Conservation (phyloP, 2,797 vertebrate genomes). For the Tragelaphus oryx region DNA sequence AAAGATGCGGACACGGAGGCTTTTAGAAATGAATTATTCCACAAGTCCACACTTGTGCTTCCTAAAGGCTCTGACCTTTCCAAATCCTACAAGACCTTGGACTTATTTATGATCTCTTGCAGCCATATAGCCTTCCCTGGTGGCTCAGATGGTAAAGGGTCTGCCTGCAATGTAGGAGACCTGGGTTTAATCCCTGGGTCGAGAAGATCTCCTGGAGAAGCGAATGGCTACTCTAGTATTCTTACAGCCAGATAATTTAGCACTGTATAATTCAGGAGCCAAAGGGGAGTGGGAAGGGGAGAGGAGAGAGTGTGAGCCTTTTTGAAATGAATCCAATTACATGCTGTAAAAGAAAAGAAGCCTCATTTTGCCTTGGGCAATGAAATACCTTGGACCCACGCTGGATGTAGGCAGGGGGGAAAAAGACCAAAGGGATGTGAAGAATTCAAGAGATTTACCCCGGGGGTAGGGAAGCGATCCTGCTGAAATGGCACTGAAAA, state of each 20-base stretch:
- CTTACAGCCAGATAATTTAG: constrained; percentile 26
- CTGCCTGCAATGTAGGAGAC: background rate
- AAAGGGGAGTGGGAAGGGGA: background rate
- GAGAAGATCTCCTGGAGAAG: background rate
- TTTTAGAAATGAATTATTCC: background rate
- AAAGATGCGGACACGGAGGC: background rate
- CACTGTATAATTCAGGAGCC: constrained; percentile 40
- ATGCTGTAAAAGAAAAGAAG: constrained; percentile 40
- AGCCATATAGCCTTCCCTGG: background rate
- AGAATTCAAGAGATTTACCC: constrained; percentile 70
- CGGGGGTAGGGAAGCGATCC: constrained; percentile 65
- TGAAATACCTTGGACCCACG: constrained; percentile 64
- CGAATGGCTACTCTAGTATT: background rate
- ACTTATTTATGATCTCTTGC: constrained; percentile 37
- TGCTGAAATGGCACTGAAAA: constrained; percentile 69
- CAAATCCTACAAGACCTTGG: background rate
- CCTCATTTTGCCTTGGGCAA: constrained; percentile 59
- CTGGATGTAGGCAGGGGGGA: constrained; percentile 46
- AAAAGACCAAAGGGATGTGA: constrained; percentile 62
- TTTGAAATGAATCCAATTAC: constrained; percentile 63
- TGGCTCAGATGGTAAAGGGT: background rate
- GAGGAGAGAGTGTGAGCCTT: background rate
- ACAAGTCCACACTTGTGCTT: background rate
- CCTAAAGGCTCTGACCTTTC: background rate
- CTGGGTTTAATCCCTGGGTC: background rate